A percentile compares a stretch with the other conserved stretches of the same genome.
Evolutionary conservation across 1,140 invertebrate genomes (phyloP).

Genomic region (Penaeus vannamei): DNA sequence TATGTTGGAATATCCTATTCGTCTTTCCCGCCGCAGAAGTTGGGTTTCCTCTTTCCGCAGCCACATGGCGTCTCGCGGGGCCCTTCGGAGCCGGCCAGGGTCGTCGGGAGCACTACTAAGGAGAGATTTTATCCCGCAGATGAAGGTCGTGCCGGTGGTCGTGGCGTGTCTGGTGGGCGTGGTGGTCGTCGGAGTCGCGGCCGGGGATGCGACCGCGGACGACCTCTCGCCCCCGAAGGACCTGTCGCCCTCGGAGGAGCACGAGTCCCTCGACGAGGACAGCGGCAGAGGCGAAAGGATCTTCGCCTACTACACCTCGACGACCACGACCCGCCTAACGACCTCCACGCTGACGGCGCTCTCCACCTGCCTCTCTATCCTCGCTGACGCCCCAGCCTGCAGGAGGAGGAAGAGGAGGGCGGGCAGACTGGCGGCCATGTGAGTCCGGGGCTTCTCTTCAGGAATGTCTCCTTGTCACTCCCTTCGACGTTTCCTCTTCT

Average conservation of each 20-base stretch:
- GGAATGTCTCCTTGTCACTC: no score
- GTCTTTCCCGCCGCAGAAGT: no score
- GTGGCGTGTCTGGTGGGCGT: background rate
- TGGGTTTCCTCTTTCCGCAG: no score
- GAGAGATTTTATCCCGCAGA: background rate
- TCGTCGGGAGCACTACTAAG: no score
- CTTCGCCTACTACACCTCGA: constrained; percentile 57
- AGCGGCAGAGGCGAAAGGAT: constrained; percentile 26
- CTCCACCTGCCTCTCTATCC: constrained; percentile 54
- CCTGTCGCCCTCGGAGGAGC: no score
- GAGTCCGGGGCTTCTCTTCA: no score
- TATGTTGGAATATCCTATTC: no score
- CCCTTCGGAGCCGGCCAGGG: no score
- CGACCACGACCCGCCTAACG: constrained; percentile 43
- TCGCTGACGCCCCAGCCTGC: background rate
- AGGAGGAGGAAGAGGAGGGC: constrained; percentile 38
- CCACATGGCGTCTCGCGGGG: no score
- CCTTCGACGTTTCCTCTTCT: no score
- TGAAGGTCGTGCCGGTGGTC: constrained; percentile 19
- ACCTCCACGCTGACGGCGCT: constrained; percentile 45
- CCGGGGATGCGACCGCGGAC: background rate
- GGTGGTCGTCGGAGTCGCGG: background rate
- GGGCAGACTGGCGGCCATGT: background rate
- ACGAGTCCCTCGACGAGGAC: background rate
- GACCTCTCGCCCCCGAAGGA: no score